A percentile compares a stretch with the other conserved stretches of the same genome.
Conservation (phyloP, 2,888 invertebrate genomes). For the Cephus nigrinus region DNA sequence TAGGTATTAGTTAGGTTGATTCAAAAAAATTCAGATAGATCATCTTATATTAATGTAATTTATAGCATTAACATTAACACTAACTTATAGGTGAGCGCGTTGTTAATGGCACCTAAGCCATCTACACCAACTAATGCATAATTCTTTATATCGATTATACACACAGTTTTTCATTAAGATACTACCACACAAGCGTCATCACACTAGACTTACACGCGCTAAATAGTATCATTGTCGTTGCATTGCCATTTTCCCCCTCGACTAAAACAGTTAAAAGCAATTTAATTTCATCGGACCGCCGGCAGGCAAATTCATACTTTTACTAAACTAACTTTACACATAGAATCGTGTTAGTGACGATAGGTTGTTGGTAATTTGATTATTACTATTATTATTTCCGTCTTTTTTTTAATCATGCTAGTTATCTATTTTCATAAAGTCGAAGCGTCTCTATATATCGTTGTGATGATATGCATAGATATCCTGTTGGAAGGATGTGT, state of each 20-base stretch:
- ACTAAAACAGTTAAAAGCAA: constrained; percentile 11
- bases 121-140: constrained; percentile 42
- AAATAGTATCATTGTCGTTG: constrained; percentile 10
- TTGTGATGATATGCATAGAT: background rate
- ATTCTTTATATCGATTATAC: constrained; percentile 31
- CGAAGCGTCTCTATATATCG: background rate
- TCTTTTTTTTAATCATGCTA: background rate
- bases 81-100: constrained; percentile 22
- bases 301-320: constrained; percentile 8
- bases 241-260: constrained; percentile 16
- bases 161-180: constrained; percentile 30
- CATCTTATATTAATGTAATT: constrained; percentile 43
- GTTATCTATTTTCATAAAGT: background rate
- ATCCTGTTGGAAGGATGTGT: background rate
- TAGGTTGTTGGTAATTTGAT: background rate
- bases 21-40: constrained; percentile 39
- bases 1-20: constrained; percentile 43
- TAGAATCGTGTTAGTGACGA: background rate
- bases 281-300: constrained; percentile 1
- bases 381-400: background rate
- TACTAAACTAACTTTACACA: background rate
- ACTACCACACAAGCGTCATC: constrained; percentile 30
- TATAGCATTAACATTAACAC: constrained; percentile 31
- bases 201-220: constrained; percentile 21
- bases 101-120: constrained; percentile 28